Base-by-base conservation (phyloP, 2,113 vertebrate genomes). In the Girardinichthys multiradiatus region DNA sequence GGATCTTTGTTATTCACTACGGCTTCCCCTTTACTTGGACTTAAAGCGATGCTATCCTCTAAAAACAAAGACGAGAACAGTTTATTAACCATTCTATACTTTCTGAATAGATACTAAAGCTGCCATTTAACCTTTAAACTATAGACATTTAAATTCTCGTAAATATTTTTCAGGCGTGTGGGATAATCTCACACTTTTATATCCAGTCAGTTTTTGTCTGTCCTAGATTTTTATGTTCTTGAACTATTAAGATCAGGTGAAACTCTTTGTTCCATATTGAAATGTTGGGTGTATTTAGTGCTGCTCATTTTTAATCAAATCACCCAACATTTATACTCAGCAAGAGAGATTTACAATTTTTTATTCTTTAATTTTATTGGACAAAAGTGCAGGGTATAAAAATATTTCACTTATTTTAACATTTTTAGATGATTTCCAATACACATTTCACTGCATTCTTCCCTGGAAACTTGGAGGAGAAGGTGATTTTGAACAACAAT, bases 1-100 rank as follows among this genome's bases (percentile, higher is more conserved):
- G 28, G 74, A 66, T 79, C 11, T 30, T 30, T 66, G 58, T 71
- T 68, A 76, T 77, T n/a, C 19, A 2, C 76, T 71, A 60, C 60
- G 35, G 68, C 28, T 68, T 86, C 65, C 70, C 62, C 68, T 74
- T 73, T 26, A 63, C 42, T 65, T 51, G n/a, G 13, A 29, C 37
- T 27, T 19, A 33, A 71, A 72, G 60, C 30, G 65, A 35, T 51
- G 54, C 19, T n/a, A 26, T 67, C 48, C 62, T 67, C 68, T 48
- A 39, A 28, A 42, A 74, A 76, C 42, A 69, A 13, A 58, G 35
- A 42, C 21, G 21, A 2, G 10, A 35, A 33, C 57, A 21, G 17
- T 10, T 31, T 54, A 68, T 77, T 66, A 30, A 30, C 39, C 2
- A 2, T 48, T 64, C 57, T 61, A 57, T 37, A 51, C 30, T 76